Conservation (phyloP, 2,113 vertebrate genomes). For the Cyrtonyx montezumae region DNA sequence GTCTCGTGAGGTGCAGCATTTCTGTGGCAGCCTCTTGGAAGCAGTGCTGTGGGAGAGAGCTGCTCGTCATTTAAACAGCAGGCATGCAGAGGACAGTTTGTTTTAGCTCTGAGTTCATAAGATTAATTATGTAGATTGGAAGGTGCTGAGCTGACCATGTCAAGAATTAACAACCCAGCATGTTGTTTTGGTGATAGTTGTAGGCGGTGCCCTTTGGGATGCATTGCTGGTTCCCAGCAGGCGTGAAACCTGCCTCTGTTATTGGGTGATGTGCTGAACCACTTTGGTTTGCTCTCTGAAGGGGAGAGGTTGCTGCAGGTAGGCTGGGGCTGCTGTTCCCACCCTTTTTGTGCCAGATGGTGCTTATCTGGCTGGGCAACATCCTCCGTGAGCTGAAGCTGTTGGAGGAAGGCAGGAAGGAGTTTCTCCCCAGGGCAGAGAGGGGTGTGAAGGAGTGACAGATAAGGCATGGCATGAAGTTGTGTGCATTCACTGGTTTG, state of each 20-base stretch:
- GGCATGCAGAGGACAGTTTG: background rate
- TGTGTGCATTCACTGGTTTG: background rate
- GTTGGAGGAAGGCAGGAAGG: too few relatives aligned
- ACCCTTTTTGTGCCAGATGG: background rate
- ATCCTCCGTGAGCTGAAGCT: background rate
- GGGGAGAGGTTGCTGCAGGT: background rate
- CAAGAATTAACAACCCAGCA: background rate
- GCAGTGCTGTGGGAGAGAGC: background rate
- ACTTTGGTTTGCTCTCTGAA: background rate
- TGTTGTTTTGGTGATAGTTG: background rate
- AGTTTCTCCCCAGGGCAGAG: background rate
- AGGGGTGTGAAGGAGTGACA: background rate
- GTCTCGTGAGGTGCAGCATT: background rate
- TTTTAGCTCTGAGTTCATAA: background rate
- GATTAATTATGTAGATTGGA: background rate
- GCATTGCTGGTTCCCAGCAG: too few relatives aligned
- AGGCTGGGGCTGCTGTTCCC: accelerated
- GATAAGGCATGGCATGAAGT: background rate
- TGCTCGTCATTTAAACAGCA: background rate
- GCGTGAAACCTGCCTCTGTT: background rate
- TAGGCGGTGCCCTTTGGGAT: too few relatives aligned
- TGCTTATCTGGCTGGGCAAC: background rate
- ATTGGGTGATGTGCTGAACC: background rate
- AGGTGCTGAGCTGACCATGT: conserved; percentile 6
- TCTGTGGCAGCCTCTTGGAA: background rate